phyloP scores from a whole-genome alignment of 2,888 invertebrate species.

The Eupithecia insigniata region DNA sequence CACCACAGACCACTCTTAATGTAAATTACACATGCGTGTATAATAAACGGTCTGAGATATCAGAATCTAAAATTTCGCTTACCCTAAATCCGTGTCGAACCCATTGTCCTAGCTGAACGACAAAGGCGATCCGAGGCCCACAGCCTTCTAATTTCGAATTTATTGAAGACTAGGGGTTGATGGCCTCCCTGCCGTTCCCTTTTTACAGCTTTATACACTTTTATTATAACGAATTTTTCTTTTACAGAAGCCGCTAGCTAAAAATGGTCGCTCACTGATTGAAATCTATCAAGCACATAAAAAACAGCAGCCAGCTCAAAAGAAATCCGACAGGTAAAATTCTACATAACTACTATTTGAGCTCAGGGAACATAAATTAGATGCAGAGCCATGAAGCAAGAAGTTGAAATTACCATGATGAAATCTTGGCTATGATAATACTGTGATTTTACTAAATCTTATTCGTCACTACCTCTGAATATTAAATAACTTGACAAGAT shows the following conservation, averaged over 20 bases:
- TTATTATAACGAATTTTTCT: background rate
- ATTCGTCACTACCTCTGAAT: conserved; percentile 80
- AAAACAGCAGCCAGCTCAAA: conserved; percentile 39
- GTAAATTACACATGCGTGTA: background rate
- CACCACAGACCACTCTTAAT: background rate
- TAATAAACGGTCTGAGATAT: background rate
- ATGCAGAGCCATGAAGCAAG: background rate
- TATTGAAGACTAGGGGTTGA: background rate
- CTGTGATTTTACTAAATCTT: conserved; percentile 44
- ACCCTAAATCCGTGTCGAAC: background rate
- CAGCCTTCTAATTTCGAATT: background rate
- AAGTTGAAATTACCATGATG: conserved; percentile 32
- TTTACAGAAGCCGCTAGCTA: conserved; percentile 84
- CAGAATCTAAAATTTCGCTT: background rate
- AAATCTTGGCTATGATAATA: conserved; percentile 28
- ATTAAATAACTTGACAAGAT: conserved; percentile 1
- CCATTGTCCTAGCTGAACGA: background rate
- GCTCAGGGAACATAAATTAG: background rate
- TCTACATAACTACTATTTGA: conserved; percentile 35
- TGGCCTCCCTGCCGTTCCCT: background rate
- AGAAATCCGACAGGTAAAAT: conserved; percentile 49
- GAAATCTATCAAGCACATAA: conserved; percentile 74
- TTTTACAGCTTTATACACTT: background rate
- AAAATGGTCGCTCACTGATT: conserved; percentile 86
- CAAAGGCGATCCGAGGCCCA: background rate